phyloP scores from a whole-genome alignment of 2,113 vertebrate genomes.

The Hyperopisus bebe region DNA sequence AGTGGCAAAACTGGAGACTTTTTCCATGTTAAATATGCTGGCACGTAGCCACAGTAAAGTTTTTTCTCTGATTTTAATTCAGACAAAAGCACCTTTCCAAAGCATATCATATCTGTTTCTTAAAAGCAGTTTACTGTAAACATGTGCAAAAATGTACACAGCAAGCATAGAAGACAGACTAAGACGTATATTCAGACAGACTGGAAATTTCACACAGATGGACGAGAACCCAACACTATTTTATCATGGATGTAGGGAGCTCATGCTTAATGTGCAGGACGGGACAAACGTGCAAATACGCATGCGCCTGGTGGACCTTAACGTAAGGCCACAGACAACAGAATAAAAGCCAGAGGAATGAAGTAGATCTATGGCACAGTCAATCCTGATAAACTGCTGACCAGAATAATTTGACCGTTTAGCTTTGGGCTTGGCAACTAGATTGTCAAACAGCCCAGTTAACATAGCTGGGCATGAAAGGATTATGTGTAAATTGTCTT shows the following conservation, averaged over 20 bases:
- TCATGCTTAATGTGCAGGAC: slow-evolving; percentile 14
- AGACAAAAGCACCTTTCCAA: neutral
- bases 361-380: neutral
- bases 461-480: slow-evolving; percentile 19
- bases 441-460: neutral
- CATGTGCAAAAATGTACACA: neutral
- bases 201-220: neutral
- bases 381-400: neutral
- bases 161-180: neutral
- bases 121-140: slow-evolving; percentile 9
- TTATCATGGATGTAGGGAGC: neutral
- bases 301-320: neutral
- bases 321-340: neutral
- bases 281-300: neutral
- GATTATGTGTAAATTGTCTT: slow-evolving; percentile 44
- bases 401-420: neutral
- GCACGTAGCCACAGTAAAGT: neutral
- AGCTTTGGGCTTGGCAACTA: neutral
- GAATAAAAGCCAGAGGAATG: neutral
- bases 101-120: neutral
- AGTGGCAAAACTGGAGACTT: neutral
- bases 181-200: neutral
- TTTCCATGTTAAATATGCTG: neutral
- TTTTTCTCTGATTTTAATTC: neutral
- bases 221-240: neutral